Conservation (phyloP, 2,888 invertebrate species). For the Lasioglossum oenotherae region DNA sequence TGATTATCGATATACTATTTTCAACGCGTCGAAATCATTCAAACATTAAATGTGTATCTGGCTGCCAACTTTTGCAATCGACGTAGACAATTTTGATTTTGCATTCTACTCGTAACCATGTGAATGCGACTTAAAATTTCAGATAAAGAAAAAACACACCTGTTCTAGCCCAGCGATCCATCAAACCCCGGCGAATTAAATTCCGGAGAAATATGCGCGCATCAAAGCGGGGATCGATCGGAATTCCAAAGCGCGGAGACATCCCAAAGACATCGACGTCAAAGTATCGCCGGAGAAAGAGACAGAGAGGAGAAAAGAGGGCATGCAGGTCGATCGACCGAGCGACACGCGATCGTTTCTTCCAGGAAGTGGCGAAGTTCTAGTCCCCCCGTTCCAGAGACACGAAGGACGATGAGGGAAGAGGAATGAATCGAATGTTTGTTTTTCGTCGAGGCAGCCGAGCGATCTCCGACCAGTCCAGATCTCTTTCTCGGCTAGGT, state of each 20-base stretch:
- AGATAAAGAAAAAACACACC: neutral
- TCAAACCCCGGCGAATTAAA: slow-evolving; percentile 2
- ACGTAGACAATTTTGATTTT: no score
- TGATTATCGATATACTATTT: no score
- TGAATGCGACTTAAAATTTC: neutral
- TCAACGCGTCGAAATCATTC: no score
- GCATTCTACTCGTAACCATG: neutral
- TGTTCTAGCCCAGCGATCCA: neutral
- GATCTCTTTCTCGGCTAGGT: slow-evolving; percentile 19
- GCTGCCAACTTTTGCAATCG: no score
- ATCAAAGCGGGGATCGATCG: neutral
- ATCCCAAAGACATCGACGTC: neutral
- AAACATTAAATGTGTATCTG: no score
- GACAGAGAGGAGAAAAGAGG: neutral
- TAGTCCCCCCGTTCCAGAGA: slow-evolving; percentile 35
- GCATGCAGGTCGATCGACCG: slow-evolving; percentile 42
- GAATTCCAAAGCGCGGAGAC: neutral
- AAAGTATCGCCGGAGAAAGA: neutral
- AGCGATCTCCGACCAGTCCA: slow-evolving; percentile 1
- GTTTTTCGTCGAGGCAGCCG: slow-evolving; percentile 56
- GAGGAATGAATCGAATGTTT: slow-evolving; percentile 61
- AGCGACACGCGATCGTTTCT: slow-evolving; percentile 42
- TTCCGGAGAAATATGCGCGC: neutral
- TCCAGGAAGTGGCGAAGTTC: slow-evolving; percentile 48
- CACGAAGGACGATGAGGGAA: slow-evolving; percentile 28